A percentile compares a stretch with the other conserved stretches of the same genome.
phyloP scores from a whole-genome alignment of 2,113 vertebrate genomes.

The Stomatorhinus ivindoensis region DNA sequence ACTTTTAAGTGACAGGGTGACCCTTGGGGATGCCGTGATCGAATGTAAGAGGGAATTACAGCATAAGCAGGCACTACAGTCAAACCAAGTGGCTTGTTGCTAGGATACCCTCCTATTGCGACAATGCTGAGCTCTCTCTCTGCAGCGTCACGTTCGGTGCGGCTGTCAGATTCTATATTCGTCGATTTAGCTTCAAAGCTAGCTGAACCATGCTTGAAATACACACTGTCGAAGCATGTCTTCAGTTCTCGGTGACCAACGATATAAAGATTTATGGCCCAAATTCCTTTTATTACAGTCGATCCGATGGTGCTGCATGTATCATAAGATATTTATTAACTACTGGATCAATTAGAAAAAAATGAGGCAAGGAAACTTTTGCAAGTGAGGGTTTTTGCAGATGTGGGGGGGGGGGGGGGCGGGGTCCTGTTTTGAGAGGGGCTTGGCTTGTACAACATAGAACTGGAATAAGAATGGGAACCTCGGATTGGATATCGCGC shows the following conservation, averaged over 20 bases:
- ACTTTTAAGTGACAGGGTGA: not conserved
- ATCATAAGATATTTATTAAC: not conserved
- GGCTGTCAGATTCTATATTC: slow-evolving; percentile 24
- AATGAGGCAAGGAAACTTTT: not conserved
- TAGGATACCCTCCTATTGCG: slow-evolving; percentile 51
- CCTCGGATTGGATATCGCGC: not conserved
- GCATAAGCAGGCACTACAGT: slow-evolving; percentile 36
- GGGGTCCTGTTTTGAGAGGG: not conserved
- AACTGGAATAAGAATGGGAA: not conserved
- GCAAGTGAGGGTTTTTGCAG: not conserved
- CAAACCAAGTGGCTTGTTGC: slow-evolving; percentile 47
- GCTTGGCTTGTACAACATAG: not conserved
- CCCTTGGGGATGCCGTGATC: not conserved
- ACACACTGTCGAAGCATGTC: not conserved
- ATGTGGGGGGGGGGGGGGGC: not conserved
- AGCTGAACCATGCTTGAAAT: slow-evolving; percentile 24
- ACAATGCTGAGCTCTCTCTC: slow-evolving; percentile 36
- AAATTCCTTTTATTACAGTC: not conserved
- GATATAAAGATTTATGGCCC: not conserved
- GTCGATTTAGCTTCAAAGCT: slow-evolving; percentile 32
- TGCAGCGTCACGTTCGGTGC: slow-evolving; percentile 21
- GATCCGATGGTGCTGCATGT: not conserved
- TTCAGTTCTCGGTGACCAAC: not conserved
- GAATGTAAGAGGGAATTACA: slow-evolving; percentile 44
- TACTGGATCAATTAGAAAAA: not conserved